Conservation (phyloP, 2,797 vertebrate genomes). For the Scolopax rusticola region DNA sequence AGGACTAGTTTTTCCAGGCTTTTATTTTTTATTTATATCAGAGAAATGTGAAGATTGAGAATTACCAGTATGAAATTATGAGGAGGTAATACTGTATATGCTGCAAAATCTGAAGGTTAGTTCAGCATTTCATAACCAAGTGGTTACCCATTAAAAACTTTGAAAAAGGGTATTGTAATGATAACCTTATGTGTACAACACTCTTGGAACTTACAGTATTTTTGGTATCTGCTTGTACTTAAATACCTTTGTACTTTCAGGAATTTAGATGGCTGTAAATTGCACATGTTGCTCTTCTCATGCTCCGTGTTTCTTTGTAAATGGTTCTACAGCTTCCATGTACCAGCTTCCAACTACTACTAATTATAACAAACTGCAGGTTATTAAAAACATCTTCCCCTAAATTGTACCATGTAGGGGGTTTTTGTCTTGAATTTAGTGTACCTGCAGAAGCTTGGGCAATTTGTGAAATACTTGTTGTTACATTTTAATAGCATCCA, state of each 20-base stretch:
- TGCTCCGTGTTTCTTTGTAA: background rate
- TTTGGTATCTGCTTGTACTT: background rate
- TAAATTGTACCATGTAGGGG: background rate
- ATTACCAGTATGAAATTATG: background rate
- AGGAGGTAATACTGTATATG: background rate
- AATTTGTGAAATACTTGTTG: background rate
- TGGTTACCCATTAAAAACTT: background rate
- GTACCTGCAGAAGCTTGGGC: background rate
- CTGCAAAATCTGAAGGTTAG: background rate
- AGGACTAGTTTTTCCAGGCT: background rate
- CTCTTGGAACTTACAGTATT: background rate
- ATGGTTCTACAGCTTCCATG: background rate
- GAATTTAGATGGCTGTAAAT: background rate
- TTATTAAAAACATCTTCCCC: background rate
- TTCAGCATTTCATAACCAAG: background rate
- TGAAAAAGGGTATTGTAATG: background rate
- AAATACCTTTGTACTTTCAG: background rate
- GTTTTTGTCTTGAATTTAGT: background rate
- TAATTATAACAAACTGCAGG: background rate
- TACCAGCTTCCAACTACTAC: background rate
- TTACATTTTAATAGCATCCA: background rate
- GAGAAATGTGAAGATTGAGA: background rate
- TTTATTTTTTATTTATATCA: background rate
- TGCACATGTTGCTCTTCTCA: background rate
- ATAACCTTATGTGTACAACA: background rate